phyloP scores from a whole-genome alignment of 37 sponge, comb jelly and placozoan genomes.

The Tethya wilhelma region DNA sequence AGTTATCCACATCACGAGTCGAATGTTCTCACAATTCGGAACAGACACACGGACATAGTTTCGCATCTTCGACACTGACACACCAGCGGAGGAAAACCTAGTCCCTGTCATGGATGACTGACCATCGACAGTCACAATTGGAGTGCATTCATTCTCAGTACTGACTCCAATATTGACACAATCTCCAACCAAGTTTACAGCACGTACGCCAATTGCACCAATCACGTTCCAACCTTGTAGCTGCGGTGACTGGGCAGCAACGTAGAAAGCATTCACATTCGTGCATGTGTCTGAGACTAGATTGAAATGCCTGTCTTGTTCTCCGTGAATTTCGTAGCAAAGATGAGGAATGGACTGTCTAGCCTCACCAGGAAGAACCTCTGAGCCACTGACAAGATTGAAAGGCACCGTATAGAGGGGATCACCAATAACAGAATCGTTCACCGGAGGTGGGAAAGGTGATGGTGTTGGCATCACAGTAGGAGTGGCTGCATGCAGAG shows the following conservation, averaged over 20 bases:
- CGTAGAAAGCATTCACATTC: slow-evolving; percentile 59
- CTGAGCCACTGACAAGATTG: slow-evolving; percentile 5
- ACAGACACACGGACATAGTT: slow-evolving; percentile 59
- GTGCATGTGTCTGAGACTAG: slow-evolving; percentile 38
- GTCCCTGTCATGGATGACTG: background rate
- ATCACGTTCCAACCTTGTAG: slow-evolving; percentile 43
- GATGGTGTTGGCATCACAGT: background rate
- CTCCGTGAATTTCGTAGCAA: slow-evolving; percentile 53
- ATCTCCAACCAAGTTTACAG: slow-evolving; percentile 17
- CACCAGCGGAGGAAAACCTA: background rate
- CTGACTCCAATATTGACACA: slow-evolving; percentile 43
- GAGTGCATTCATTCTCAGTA: slow-evolving; percentile 7
- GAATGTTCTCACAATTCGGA: slow-evolving; percentile 66
- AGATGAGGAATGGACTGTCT: slow-evolving; percentile 6
- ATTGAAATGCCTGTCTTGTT: slow-evolving; percentile 20
- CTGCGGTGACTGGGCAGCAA: background rate
- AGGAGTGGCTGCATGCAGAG: background rate
- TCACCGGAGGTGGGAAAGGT: background rate
- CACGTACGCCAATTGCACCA: slow-evolving; percentile 40
- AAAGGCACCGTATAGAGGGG: slow-evolving; percentile 61
- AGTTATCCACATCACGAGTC: slow-evolving; percentile 73
- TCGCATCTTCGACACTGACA: background rate
- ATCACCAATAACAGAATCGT: slow-evolving; percentile 61
- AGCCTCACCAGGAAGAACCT: background rate
- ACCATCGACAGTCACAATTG: slow-evolving; percentile 7